A percentile compares a stretch with the other conserved stretches of the same genome.
Evolutionary conservation across 1,140 invertebrate genomes (phyloP).

Genomic region (Monochamus saltuarius): DNA sequence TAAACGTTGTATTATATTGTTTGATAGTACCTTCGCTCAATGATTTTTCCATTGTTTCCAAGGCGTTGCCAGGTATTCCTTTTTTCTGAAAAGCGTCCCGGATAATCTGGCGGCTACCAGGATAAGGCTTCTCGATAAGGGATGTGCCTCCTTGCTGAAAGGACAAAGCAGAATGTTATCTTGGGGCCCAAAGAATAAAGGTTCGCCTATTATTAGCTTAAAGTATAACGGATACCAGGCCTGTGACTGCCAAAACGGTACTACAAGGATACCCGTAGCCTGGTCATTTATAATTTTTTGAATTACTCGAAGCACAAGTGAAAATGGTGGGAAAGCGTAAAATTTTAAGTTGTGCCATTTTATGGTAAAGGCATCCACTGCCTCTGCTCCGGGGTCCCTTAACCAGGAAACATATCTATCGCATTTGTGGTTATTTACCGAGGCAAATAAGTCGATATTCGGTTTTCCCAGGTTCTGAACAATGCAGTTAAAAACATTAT

Average conservation of each 20-base stretch:
- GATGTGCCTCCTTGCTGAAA: conserved; percentile 12
- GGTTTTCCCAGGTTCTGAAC: neutral
- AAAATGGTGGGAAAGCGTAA: conserved; percentile 18
- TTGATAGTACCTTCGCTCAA: too few relatives aligned
- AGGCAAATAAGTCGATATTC: conserved; percentile 3
- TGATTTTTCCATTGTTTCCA: too few relatives aligned
- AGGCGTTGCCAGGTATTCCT: too few relatives aligned
- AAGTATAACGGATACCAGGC: conserved; percentile 4
- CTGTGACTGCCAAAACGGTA: conserved; percentile 2
- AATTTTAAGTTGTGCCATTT: conserved; percentile 13
- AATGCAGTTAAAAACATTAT: conserved; percentile 2
- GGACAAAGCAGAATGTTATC: neutral
- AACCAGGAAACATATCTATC: conserved; percentile 21
- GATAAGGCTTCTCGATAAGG: conserved; percentile 3
- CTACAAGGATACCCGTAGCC: conserved; percentile 7
- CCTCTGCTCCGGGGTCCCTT: conserved; percentile 1
- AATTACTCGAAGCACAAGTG: conserved; percentile 16
- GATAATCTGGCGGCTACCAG: conserved; percentile 14
- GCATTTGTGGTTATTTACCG: conserved; percentile 16
- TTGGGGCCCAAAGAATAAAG: neutral
- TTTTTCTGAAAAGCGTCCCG: neutral
- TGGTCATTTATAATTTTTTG: conserved; percentile 25
- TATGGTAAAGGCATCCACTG: conserved; percentile 23
- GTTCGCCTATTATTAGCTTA: conserved; percentile 3
- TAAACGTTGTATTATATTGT: too few relatives aligned